Percentiles rank a stretch among this genome's conserved stretches.
Conservation (phyloP, 92 coral and sea anemone species). For the Plumapathes pennacea region DNA sequence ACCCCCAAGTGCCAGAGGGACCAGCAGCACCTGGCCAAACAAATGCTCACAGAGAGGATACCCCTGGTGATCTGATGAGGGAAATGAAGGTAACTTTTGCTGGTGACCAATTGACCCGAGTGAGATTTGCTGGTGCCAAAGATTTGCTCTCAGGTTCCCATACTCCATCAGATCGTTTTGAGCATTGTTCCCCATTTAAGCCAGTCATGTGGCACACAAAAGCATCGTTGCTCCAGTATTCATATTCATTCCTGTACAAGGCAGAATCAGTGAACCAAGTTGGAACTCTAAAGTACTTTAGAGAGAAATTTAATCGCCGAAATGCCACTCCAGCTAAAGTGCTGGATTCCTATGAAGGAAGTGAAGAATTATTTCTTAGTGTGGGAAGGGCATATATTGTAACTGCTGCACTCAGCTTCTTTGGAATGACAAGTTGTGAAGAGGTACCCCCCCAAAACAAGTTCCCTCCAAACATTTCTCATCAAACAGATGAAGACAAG, state of each 20-base stretch:
- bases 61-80: conserved; percentile 55
- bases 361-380: conserved; percentile 73
- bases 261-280: conserved; percentile 63
- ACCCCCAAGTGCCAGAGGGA: conserved; percentile 46
- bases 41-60: conserved; percentile 39
- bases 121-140: conserved; percentile 60
- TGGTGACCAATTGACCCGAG: conserved; percentile 43
- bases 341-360: conserved; percentile 66
- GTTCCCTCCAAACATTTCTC: conserved; percentile 20
- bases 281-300: conserved; percentile 64
- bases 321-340: conserved; percentile 73
- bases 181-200: conserved; percentile 60
- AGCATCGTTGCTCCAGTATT: conserved; percentile 51
- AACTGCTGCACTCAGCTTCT: conserved; percentile 50
- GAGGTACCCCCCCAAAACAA: conserved; percentile 24
- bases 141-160: conserved; percentile 61
- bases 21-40: conserved; percentile 59
- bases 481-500: conserved; percentile 13
- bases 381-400: conserved; percentile 63
- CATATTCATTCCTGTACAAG: conserved; percentile 65
- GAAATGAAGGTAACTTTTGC: conserved; percentile 51
- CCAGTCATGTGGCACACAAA: conserved; percentile 71
- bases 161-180: conserved; percentile 72
- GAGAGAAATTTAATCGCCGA: conserved; percentile 66
- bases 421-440: conserved; percentile 54